Percentiles rank a stretch among this genome's conserved stretches.
These are phyloP conservation scores for Pipistrellus pipistrellus DNA, from an alignment of 2,797 vertebrate species.

Conservation along the genomic window DNA sequence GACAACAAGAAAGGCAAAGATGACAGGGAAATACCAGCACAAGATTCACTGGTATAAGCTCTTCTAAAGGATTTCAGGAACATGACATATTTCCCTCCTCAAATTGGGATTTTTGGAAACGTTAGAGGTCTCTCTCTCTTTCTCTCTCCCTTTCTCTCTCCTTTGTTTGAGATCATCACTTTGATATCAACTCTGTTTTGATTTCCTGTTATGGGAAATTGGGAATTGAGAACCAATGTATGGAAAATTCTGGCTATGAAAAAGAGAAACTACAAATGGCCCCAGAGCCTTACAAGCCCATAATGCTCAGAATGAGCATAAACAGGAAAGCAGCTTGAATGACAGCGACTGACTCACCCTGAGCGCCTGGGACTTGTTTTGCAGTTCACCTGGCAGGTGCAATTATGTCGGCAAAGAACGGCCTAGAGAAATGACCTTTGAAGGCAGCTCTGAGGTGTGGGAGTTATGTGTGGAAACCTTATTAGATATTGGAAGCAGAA, in stretches of 20 bases:
- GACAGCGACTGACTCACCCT: slow-evolving; percentile 78
- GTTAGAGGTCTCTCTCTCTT: slow-evolving; percentile 35
- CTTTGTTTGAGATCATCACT: slow-evolving; percentile 56
- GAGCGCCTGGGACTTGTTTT: slow-evolving; percentile 76
- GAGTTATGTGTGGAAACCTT: slow-evolving; percentile 79
- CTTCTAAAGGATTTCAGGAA: slow-evolving; percentile 67
- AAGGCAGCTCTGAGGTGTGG: slow-evolving; percentile 79
- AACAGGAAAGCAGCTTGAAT: slow-evolving; percentile 70
- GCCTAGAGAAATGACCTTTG: slow-evolving; percentile 83
- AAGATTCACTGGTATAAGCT: slow-evolving; percentile 68
- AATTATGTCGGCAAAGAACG: slow-evolving; percentile 78
- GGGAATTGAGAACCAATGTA: slow-evolving; percentile 77
- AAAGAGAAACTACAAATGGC: slow-evolving; percentile 71
- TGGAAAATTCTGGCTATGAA: slow-evolving; percentile 79
- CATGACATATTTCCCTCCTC: slow-evolving; percentile 50
- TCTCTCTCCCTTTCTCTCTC: background rate
- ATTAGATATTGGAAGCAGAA: slow-evolving; percentile 79
- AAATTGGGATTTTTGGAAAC: slow-evolving; percentile 66
- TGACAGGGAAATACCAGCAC: slow-evolving; percentile 69
- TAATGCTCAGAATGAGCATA: slow-evolving; percentile 67
- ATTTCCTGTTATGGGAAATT: slow-evolving; percentile 76
- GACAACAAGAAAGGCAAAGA: slow-evolving; percentile 79
- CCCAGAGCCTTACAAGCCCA: slow-evolving; percentile 64
- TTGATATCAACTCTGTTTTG: slow-evolving; percentile 65
- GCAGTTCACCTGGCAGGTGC: slow-evolving; percentile 82